These are phyloP conservation scores for Neodiprion fabricii DNA, from an alignment of 1,140 invertebrate species.

Conservation along the genomic window DNA sequence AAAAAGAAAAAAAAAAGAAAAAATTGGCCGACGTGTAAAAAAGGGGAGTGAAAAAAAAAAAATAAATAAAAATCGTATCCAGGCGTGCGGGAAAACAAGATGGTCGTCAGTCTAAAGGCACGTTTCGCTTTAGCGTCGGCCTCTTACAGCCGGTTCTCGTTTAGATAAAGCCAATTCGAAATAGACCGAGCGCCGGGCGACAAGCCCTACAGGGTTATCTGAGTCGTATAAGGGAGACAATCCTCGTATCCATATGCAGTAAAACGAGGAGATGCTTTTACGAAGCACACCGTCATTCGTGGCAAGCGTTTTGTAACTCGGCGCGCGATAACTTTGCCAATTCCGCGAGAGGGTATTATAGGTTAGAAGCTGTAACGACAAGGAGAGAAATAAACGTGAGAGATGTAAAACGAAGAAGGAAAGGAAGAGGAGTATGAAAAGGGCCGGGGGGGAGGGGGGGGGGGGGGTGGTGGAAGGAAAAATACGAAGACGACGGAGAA, in stretches of 20 bases:
- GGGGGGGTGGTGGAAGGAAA: background rate
- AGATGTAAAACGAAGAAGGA: background rate
- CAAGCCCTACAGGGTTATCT: constrained; percentile 5
- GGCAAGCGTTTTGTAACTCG: constrained; percentile 4
- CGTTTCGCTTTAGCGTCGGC: background rate
- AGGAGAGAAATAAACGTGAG: background rate
- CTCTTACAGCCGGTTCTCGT: background rate
- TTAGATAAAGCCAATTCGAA: constrained; percentile 4
- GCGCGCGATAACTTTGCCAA: constrained; percentile 6
- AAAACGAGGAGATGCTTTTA: constrained; percentile 1
- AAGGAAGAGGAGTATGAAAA: background rate
- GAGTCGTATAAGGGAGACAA: constrained; percentile 7
- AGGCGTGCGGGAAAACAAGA: background rate
- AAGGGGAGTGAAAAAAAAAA: background rate
- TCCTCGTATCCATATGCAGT: background rate
- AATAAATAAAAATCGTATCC: background rate
- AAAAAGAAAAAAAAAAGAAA: too few relatives aligned
- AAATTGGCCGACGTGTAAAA: background rate
- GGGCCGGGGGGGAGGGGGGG: background rate
- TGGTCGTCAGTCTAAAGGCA: background rate
- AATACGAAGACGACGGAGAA: background rate
- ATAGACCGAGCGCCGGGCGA: background rate
- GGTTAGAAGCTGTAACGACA: background rate
- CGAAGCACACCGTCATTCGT: background rate
- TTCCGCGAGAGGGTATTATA: background rate